Conservation (phyloP, 2,888 invertebrate genomes). For the Syritta pipiens region DNA sequence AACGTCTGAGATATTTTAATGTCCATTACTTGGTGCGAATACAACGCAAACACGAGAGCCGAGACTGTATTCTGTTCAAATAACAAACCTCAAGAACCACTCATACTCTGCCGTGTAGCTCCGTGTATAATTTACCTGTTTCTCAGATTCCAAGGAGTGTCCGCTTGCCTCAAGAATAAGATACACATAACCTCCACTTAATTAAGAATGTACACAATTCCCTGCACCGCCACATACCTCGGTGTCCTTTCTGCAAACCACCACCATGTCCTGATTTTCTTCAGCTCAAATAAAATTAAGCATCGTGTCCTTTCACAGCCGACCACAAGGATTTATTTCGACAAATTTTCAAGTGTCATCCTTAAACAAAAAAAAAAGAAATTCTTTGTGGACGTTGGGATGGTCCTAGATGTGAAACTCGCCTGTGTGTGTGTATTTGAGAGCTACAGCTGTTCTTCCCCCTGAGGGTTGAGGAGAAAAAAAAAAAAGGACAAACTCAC, state of each 20-base stretch:
- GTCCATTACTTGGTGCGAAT: too few relatives aligned
- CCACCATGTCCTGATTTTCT: neutral
- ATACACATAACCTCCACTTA: conserved; percentile 55
- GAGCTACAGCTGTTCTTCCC: neutral
- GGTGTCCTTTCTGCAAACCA: conserved; percentile 26
- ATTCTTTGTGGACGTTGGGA: too few relatives aligned
- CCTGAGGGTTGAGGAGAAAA: too few relatives aligned
- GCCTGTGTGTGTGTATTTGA: neutral
- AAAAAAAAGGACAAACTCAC: neutral
- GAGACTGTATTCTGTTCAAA: conserved; percentile 28
- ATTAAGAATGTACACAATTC: conserved; percentile 49
- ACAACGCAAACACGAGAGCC: too few relatives aligned
- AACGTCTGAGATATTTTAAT: too few relatives aligned
- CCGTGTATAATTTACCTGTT: neutral
- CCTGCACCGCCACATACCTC: neutral
- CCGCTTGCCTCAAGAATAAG: conserved; percentile 29
- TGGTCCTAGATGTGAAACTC: too few relatives aligned
- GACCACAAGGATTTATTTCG: conserved; percentile 57
- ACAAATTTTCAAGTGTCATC: conserved; percentile 51
- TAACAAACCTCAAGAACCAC: conserved; percentile 16
- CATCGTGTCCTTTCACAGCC: conserved; percentile 47
- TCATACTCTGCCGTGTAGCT: neutral
- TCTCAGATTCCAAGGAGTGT: conserved; percentile 13
- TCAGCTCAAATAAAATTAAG: conserved; percentile 42
- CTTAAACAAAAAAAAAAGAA: too few relatives aligned